Base-by-base conservation (phyloP, 1,140 invertebrate genomes). In the Drosophila sproati region DNA sequence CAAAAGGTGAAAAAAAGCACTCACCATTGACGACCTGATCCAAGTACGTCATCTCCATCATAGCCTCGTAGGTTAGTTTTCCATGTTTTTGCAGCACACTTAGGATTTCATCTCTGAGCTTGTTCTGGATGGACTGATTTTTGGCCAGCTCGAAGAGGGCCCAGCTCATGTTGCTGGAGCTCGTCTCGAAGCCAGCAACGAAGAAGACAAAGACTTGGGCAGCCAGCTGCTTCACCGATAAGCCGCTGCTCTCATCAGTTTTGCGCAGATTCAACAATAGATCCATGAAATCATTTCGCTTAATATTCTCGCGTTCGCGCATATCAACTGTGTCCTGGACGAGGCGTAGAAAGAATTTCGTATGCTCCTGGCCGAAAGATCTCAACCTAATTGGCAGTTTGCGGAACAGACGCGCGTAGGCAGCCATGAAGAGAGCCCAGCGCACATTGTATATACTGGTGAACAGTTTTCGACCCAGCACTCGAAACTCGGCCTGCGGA, bases 161-260 rank as follows among this genome's bases (percentile, higher is more conserved):
- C 59, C 92, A 94, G 7, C 92, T 87, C 39, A 95, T 86, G 2
- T 94, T 83, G 50, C 93, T 93, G 5, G 94, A 93, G 7, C 94
- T 94, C 0, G 95, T 96, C 68, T 95, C 95, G 72, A 93, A 95
- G 20, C 95, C 94, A 55, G 94, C 94, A 1, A 94, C 54, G 78
- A 89, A 94, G 82, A 95, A 93, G 55, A 93, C 12, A 80, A 93
- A 79, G 67, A 94, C 73, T 92, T 94, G 78, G 74, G 94, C 88
- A 5, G 82, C 90, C 6, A 92, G 28, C 41, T 77, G 67, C 8
- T 74, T 75, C 7, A 77, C 4, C 1, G 72, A 51, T 5, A 89
- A 29, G 5, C 62, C 62, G 0, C 50, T 56, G 4, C 60, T 75
- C 0, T 66, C 55, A 4, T 70, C 79, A 8, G 93, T 81, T 48